Percentiles rank a stretch among this genome's conserved stretches.
Evolutionary conservation across 2,888 invertebrate genomes (phyloP).

Genomic region (Apocheima hispidaria): DNA sequence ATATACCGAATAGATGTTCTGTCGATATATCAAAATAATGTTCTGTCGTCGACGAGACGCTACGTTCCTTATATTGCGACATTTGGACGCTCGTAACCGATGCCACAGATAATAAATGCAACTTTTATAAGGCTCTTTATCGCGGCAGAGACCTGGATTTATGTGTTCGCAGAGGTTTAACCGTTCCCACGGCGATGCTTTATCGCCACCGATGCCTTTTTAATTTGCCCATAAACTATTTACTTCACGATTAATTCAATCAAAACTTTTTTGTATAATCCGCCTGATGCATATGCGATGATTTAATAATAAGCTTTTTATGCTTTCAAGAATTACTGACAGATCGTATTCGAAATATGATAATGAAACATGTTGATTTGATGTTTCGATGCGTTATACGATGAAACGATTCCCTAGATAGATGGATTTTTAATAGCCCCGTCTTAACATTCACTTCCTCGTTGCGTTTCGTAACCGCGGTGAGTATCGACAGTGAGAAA

Average conservation of each 20-base stretch:
- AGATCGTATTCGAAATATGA: slow-evolving; percentile 43
- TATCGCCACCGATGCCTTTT: slow-evolving; percentile 61
- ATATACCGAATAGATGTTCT: slow-evolving; percentile 56
- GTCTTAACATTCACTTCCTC: slow-evolving; percentile 46
- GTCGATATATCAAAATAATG: slow-evolving; percentile 71
- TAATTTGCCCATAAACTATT: slow-evolving; percentile 65
- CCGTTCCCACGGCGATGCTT: slow-evolving; percentile 70
- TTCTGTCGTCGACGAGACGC: slow-evolving; percentile 52
- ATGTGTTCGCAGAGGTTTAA: slow-evolving; percentile 64
- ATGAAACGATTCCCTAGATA: slow-evolving; percentile 40
- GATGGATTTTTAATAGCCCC: slow-evolving; percentile 56
- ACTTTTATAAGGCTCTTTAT: slow-evolving; percentile 74
- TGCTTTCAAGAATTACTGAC: slow-evolving; percentile 43
- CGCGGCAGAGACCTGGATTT: slow-evolving; percentile 63
- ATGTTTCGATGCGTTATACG: slow-evolving; percentile 49
- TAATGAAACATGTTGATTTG: slow-evolving; percentile 58
- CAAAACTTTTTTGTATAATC: slow-evolving; percentile 47
- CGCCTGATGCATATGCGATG: slow-evolving; percentile 31
- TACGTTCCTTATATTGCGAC: slow-evolving; percentile 60
- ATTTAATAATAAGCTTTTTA: slow-evolving; percentile 25
- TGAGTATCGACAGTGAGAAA: slow-evolving; percentile 39
- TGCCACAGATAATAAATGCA: slow-evolving; percentile 70
- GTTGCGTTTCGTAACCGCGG: slow-evolving; percentile 43
- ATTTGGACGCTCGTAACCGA: slow-evolving; percentile 58
- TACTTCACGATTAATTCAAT: slow-evolving; percentile 62